Base-by-base conservation (phyloP, 2,113 vertebrate species). In the Misgurnus mizolepis region DNA sequence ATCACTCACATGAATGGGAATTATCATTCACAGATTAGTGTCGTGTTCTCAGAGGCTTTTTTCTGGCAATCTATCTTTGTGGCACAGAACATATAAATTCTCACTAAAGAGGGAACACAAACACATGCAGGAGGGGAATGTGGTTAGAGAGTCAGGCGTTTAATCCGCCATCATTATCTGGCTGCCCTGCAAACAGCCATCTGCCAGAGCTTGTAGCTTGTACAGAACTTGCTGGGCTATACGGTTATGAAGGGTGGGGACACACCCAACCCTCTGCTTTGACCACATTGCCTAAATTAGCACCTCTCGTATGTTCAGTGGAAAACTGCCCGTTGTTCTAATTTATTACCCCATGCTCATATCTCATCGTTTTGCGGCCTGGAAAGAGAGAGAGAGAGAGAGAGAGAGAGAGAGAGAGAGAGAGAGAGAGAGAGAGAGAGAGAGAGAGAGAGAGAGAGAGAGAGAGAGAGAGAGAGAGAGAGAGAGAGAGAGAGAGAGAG, bases 161-260 rank as follows among this genome's bases (percentile, higher is more conserved):
- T 92, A 92, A 92, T 91, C 91, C 91, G 88, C 90, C 88, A 84
- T 90, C 89, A 91, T 92, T 91, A 91, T 92, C 90, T 88, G 72
- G 80, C 87, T 85, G 84, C 80, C 70, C 85, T 81, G 85, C 77
- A 85, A 89, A 87, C 87, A 89, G 89, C 90, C 91, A 91, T 91
- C 90, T 92, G 89, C 89, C 89, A 83, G 71, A 89, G 84, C 83
- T 84, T 88, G 87, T 84, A 81, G 78, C 91, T 90, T 85, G 80
- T 71, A 85, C 80, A 85, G 84, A 77, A 65, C 58, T 68, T 67
- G 83, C 75, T 82, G 85, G 83, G 65, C 53, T 74, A 34, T 34
- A 81, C 79, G 64, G 86, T 87, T 87, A 85, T 62, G 77, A 87
- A 80, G 83, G 86, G 85, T 88, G 88, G 86, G 85, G 86, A 89